These are phyloP conservation scores for Noctua janthe DNA, from an alignment of 2,888 invertebrate genomes.

Conservation along the genomic window DNA sequence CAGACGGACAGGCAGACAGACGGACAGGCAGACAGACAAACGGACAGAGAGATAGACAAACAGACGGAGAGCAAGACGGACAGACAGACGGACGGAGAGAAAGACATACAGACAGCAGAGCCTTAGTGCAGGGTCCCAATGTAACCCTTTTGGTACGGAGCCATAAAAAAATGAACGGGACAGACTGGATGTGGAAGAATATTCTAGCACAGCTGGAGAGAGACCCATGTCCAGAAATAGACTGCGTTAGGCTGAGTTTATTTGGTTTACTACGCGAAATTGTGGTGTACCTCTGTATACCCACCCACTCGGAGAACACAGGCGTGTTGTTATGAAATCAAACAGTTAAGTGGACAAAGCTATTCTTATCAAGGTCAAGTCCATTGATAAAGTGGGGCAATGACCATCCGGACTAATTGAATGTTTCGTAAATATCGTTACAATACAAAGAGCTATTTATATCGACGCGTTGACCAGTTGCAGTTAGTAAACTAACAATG, in stretches of 20 bases:
- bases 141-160: background rate
- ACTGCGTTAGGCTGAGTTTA: background rate
- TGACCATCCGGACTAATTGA: conserved; percentile 20
- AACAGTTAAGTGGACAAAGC: background rate
- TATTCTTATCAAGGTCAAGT: conserved; percentile 32
- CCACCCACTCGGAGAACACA: background rate
- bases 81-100: too few species aligned
- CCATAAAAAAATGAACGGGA: background rate
- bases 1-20: too few species aligned
- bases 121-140: background rate
- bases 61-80: too few species aligned
- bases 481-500: conserved; percentile 19
- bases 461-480: conserved; percentile 15
- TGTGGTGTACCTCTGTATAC: background rate
- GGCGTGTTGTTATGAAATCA: background rate
- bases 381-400: conserved; percentile 16
- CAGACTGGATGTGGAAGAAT: background rate
- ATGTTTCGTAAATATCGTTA: conserved; percentile 34
- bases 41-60: background rate
- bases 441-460: conserved; percentile 29
- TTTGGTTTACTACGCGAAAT: background rate
- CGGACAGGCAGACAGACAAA: background rate
- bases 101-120: background rate
- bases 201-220: background rate
- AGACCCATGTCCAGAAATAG: background rate